Evolutionary conservation across 2,797 vertebrate species (phyloP), one percentile per base, ranked within the genome.

Genomic region (Arrhamphus sclerolepis): DNA sequence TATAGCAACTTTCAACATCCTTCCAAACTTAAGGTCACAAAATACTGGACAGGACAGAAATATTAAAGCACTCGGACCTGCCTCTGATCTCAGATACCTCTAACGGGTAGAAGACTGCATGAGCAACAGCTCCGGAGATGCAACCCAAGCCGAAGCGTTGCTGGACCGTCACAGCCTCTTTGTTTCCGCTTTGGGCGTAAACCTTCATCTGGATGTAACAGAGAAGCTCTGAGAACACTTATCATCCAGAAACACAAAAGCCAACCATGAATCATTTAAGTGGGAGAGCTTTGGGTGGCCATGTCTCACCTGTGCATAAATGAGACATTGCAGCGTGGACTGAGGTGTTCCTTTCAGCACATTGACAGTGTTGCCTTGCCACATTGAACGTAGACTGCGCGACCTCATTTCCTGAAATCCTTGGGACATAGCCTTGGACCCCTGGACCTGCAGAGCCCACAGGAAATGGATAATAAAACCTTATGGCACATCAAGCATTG

Each of bases 301-400:
- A 0, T 1, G 24, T 20, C 46, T 65, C 71, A 93, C 92, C 88
- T 91, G 89, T 38, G 89, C 75, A 34, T 93, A 93, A 51, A 93
- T 89, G 11, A 93, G 83, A 75, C 91, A 93, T 76, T 93, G 92
- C 1, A 93, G 86, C 0, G 89, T 92, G 0, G 92, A 92, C 80
- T 93, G 92, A 0, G 92, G 92, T 0, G 91, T 93, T 67, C 92
- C 92, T 68, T 93, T 93, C 56, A 93, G 71, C 46, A 93, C 80
- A 2, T 92, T 93, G 29, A 92, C 89, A 1, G 80, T 67, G 17
- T 93, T 93, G 40, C 92, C 92, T 55, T 92, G 91, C 92, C 92
- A 93, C 90, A 93, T 91, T 0, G 91, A 89, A 29, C 83, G 86
- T 28, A 92, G 22, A 48, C 90, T 90, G 3, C 89, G 90, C 0